These are phyloP conservation scores for Malacosoma neustria DNA, from an alignment of 2,888 invertebrate species.

Conservation along the genomic window DNA sequence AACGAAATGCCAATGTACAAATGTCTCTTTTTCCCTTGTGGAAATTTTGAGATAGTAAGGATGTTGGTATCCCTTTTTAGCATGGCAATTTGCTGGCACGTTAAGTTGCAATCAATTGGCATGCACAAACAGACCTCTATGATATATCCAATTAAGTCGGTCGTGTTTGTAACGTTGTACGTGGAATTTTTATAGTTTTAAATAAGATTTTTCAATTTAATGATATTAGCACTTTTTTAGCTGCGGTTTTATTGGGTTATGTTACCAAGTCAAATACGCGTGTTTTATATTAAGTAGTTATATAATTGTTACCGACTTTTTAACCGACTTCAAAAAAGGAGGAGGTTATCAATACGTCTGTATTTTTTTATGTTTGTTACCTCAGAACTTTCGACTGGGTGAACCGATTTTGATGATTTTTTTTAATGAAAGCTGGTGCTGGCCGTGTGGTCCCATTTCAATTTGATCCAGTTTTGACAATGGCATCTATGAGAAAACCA, in stretches of 20 bases:
- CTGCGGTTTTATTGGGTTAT: background rate
- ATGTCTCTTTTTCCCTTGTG: conserved; percentile 23
- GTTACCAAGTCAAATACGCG: too few relatives aligned
- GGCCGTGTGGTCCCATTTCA: too few relatives aligned
- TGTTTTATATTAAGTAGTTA: too few relatives aligned
- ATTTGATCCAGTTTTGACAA: too few relatives aligned
- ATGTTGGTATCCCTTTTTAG: conserved; percentile 31
- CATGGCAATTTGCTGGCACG: conserved; percentile 67
- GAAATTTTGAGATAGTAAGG: background rate
- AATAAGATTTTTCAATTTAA: conserved; percentile 5
- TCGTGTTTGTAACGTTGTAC: conserved; percentile 28
- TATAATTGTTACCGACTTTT: too few relatives aligned
- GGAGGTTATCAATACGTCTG: too few relatives aligned
- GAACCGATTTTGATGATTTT: too few relatives aligned
- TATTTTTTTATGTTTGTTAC: too few relatives aligned
- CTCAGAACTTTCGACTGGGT: too few relatives aligned
- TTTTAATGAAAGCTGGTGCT: too few relatives aligned
- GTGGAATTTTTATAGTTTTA: conserved; percentile 25
- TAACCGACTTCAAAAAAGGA: too few relatives aligned
- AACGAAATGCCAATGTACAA: conserved; percentile 9
- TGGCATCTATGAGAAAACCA: too few relatives aligned
- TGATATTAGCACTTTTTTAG: background rate
- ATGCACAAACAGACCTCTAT: conserved; percentile 75
- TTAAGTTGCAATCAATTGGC: conserved; percentile 75
- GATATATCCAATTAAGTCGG: conserved; percentile 73